Percentiles rank a stretch among this genome's conserved stretches.
Conservation (phyloP, 2,113 vertebrate species). For the Oplegnathus fasciatus region DNA sequence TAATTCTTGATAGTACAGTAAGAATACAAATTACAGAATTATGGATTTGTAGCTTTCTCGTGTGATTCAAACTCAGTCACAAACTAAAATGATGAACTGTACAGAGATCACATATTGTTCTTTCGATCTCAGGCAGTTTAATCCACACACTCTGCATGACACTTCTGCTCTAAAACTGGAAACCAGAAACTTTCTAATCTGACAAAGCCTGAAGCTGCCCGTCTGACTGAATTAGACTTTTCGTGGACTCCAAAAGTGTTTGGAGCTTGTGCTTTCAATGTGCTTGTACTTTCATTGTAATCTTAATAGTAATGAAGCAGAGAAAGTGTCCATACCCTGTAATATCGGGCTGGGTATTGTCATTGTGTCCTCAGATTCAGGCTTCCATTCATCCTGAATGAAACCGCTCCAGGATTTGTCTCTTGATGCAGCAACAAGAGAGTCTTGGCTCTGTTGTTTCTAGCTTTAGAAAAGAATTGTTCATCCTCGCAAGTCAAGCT, state of each 20-base stretch:
- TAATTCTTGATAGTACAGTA: neutral
- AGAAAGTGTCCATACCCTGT: conserved; percentile 5
- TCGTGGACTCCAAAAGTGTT: neutral
- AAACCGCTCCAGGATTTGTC: conserved; percentile 42
- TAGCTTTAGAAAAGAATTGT: conserved; percentile 30
- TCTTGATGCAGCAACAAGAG: conserved; percentile 42
- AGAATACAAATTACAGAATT: conserved; percentile 4
- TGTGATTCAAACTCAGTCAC: neutral
- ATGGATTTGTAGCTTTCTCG: conserved; percentile 9
- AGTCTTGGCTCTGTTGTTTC: conserved; percentile 46
- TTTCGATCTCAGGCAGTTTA: conserved; percentile 36
- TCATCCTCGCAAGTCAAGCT: conserved; percentile 42
- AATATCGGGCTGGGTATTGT: neutral
- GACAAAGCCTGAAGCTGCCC: conserved; percentile 36
- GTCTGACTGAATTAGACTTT: conserved; percentile 6
- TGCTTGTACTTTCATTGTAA: neutral
- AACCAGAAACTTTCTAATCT: conserved; percentile 44
- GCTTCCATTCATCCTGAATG: conserved; percentile 14
- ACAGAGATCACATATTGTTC: conserved; percentile 18
- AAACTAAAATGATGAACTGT: neutral
- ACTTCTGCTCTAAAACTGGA: conserved; percentile 37
- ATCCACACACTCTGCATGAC: conserved; percentile 15
- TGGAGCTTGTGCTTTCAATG: neutral
- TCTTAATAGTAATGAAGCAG: neutral
- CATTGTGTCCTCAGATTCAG: conserved; percentile 17